phyloP scores from a whole-genome alignment of 2,113 vertebrate species.

The Seriola quinqueradiata region DNA sequence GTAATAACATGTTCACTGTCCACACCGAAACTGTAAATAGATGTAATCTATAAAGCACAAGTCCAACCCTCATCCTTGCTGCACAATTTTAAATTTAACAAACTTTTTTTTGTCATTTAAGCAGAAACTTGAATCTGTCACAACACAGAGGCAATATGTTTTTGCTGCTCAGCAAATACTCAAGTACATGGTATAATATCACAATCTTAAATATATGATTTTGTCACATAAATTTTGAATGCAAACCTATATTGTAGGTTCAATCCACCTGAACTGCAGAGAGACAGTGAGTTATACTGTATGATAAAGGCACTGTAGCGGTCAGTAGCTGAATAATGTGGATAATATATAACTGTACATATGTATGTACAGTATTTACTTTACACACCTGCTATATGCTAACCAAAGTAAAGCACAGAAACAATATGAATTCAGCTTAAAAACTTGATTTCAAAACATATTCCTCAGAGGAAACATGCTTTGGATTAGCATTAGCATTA shows the following conservation, averaged over 20 bases:
- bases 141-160: constrained; percentile 23
- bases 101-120: constrained; percentile 1
- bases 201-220: constrained; percentile 7
- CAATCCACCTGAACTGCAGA: constrained; percentile 12
- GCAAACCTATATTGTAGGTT: neutral
- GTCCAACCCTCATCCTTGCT: neutral
- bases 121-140: neutral
- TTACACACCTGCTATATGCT: neutral
- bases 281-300: neutral
- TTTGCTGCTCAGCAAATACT: constrained; percentile 1
- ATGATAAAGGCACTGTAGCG: constrained; percentile 55
- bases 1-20: neutral
- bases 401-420: neutral
- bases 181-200: neutral
- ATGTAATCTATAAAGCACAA: neutral
- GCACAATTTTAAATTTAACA: neutral
- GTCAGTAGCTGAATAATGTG: constrained; percentile 9
- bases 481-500: constrained; percentile 36
- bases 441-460: neutral
- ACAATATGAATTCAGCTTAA: neutral
- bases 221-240: neutral
- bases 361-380: neutral
- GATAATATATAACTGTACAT: neutral
- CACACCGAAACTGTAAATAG: neutral
- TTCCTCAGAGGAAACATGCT: neutral